Evolutionary conservation across 2,113 vertebrate genomes (phyloP).

Genomic region (Caracal caracal): DNA sequence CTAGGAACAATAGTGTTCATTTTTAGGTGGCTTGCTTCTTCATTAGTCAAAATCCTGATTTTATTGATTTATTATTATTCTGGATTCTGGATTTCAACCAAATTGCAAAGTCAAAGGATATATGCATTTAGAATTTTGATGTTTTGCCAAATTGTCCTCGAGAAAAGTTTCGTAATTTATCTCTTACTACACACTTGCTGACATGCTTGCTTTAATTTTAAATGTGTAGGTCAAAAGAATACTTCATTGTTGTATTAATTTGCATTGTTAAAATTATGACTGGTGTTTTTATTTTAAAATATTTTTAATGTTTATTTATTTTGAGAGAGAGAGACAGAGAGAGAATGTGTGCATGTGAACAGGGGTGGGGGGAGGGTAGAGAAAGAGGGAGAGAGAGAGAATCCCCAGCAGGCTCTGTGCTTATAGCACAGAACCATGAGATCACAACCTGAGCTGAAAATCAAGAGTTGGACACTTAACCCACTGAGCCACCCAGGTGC

Average conservation of each 20-base stretch:
- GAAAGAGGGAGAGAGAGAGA: too few relatives aligned
- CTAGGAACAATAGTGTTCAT: background rate
- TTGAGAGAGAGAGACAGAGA: too few relatives aligned
- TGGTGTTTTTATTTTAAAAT: background rate
- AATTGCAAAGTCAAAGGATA: background rate
- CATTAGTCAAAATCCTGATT: conserved; percentile 34
- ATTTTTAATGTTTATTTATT: background rate
- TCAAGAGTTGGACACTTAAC: too few relatives aligned
- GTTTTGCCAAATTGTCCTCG: conserved; percentile 22
- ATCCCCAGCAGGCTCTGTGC: too few relatives aligned
- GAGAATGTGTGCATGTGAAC: too few relatives aligned
- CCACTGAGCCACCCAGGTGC: too few relatives aligned
- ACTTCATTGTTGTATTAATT: background rate
- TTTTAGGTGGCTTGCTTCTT: background rate
- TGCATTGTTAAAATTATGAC: background rate
- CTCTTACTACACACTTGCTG: background rate
- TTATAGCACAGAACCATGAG: too few relatives aligned
- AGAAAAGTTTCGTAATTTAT: conserved; percentile 19
- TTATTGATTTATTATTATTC: conserved; percentile 47
- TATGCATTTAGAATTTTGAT: background rate
- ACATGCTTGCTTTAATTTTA: conserved; percentile 45
- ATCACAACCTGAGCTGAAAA: too few relatives aligned
- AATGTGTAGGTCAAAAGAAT: background rate
- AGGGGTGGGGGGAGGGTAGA: too few relatives aligned
- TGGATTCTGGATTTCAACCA: conserved; percentile 19